Evolutionary conservation across 2,113 vertebrate species (phyloP), one percentile per base, ranked within the genome.

Genomic region (Barnardius zonarius): DNA sequence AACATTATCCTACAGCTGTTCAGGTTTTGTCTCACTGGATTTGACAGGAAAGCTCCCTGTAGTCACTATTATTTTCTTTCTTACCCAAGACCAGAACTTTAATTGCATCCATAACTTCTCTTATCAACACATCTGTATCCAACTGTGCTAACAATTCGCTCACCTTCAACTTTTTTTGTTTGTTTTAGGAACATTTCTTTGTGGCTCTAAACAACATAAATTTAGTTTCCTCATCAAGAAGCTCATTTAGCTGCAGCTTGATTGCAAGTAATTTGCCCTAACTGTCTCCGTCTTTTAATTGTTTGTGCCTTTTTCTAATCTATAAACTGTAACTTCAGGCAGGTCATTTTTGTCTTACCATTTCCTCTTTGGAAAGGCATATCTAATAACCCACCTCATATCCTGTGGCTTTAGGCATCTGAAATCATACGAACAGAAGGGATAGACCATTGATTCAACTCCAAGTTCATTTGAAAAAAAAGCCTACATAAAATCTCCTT

Each of bases 231-330:
- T 98, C 97, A 98, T 98, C 97, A 98, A 98, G 97, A 96, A 98
- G 89, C 96, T 97, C 97, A 98, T 98, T 98, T 98, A 98, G 96
- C 90, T 97, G 86, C 94, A 97, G 97, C 97, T 98, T 98, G 98
- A 98, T 98, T 98, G 97, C 97, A 97, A 98, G 97, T 95, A 97
- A 98, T 98, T 98, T 98, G 95, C 97, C 97, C 96, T 98, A 98
- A 98, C 97, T 98, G 96, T 97, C 95, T 98, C 68, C 0, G 69
- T 97, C 90, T 98, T 98, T 97, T 98, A 98, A 98, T 98, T 98
- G 97, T 97, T 97, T 98, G 89, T 96, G 95, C 76, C 95, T 97
- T 96, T 98, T 97, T 95, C 93, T 96, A 97, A 98, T 97, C 97
- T 98, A 97, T 98, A 98, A 98, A 97, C 94, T 96, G 95, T 98